Evolutionary conservation across 2,113 vertebrate genomes (phyloP).

Genomic region (Heterotis niloticus): DNA sequence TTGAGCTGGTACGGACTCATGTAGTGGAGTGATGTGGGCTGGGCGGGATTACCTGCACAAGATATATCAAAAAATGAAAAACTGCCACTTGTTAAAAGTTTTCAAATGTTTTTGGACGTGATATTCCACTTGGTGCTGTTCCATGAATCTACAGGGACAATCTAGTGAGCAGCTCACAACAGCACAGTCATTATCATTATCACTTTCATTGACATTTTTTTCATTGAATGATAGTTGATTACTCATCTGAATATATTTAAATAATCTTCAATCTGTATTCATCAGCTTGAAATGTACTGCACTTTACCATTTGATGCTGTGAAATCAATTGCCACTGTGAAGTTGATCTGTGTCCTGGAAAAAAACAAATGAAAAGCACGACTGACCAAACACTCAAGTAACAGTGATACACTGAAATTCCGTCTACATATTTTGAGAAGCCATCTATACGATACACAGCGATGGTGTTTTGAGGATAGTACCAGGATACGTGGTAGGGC

Average conservation of each 20-base stretch:
- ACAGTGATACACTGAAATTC: neutral
- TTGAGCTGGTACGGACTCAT: conserved; percentile 79
- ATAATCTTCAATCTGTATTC: neutral
- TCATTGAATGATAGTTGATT: neutral
- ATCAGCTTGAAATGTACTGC: neutral
- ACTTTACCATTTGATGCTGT: conserved; percentile 98
- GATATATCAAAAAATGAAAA: conserved; percentile 23
- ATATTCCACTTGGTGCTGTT: neutral
- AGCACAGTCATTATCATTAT: neutral
- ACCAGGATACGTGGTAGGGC: too few species aligned
- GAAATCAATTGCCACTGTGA: conserved; percentile 98
- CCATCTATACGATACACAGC: neutral
- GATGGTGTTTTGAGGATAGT: neutral
- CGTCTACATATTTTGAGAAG: neutral
- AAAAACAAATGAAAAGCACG: conserved; percentile 33
- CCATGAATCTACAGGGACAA: neutral
- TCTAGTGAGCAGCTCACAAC: neutral
- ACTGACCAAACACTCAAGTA: neutral
- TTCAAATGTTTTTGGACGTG: neutral
- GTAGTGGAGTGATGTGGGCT: conserved; percentile 77
- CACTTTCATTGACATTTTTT: neutral
- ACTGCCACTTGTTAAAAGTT: neutral
- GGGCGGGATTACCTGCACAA: conserved; percentile 70
- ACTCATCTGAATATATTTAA: neutral
- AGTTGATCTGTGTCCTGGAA: conserved; percentile 95